Conservation (phyloP, 1,140 invertebrate genomes). For the Euwallacea fornicatus region DNA sequence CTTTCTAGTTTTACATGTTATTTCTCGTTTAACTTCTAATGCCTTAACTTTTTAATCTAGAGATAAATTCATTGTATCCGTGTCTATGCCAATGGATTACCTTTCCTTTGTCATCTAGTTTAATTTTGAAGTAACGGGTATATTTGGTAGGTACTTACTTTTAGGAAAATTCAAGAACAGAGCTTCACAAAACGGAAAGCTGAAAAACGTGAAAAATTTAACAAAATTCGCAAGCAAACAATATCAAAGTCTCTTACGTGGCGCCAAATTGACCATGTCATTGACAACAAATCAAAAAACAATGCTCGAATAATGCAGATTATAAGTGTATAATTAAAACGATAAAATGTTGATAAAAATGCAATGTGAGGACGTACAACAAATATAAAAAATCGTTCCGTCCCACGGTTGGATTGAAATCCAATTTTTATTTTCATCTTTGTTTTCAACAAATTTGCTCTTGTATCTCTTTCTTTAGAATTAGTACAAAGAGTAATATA, state of each 20-base stretch:
- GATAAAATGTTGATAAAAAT: too few species aligned
- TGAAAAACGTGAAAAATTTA: too few species aligned
- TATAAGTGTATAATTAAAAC: conserved; percentile 47
- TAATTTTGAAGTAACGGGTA: not conserved
- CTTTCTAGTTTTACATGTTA: conserved; percentile 44
- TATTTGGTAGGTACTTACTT: too few species aligned
- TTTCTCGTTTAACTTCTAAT: conserved; percentile 46
- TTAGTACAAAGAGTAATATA: conserved; percentile 24
- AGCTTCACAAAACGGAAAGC: too few species aligned
- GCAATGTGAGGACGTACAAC: too few species aligned
- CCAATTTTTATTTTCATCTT: conserved; percentile 15
- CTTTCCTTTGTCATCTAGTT: conserved; percentile 48
- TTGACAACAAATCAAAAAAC: not conserved
- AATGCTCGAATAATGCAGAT: conserved; percentile 48
- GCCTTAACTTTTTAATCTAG: conserved; percentile 50
- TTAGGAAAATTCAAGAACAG: too few species aligned
- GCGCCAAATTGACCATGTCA: too few species aligned
- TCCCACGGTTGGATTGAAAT: conserved; percentile 3
- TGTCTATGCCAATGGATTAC: conserved; percentile 55
- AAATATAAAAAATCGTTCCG: conserved; percentile 10
- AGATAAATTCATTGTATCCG: conserved; percentile 55
- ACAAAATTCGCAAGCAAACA: too few species aligned
- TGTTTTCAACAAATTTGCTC: not conserved
- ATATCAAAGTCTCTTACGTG: too few species aligned
- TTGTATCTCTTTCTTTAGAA: conserved; percentile 1